A percentile compares a stretch with the other conserved stretches of the same genome.
These are phyloP conservation scores for Speoplatyrhinus poulsoni DNA, from an alignment of 2,113 vertebrate species.

Conservation along the genomic window DNA sequence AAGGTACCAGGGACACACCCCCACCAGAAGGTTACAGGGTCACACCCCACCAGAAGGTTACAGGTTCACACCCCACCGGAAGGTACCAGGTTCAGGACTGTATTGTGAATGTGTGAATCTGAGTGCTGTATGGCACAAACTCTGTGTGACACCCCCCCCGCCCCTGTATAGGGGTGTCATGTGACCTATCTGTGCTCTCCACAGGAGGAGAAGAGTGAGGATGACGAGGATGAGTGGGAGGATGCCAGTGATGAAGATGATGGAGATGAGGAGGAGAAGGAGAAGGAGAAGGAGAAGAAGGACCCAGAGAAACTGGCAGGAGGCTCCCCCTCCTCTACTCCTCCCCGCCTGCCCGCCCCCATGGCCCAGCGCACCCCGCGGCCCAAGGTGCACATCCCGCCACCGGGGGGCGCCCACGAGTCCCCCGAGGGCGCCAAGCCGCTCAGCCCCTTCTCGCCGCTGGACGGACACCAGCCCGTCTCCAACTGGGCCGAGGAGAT, in stretches of 20 bases:
- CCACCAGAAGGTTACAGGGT: neutral
- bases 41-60: neutral
- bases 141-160: too few species aligned
- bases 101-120: too few species aligned
- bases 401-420: slow-evolving; percentile 35
- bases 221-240: slow-evolving; percentile 65
- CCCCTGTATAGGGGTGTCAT: neutral
- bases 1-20: slow-evolving; percentile 48
- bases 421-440: slow-evolving; percentile 68
- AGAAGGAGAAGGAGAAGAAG: slow-evolving; percentile 47
- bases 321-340: slow-evolving; percentile 11
- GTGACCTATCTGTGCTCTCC: neutral
- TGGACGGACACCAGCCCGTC: slow-evolving; percentile 77
- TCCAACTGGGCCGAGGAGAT: slow-evolving; percentile 91
- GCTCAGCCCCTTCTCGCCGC: slow-evolving; percentile 77
- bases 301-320: slow-evolving; percentile 41
- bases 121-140: too few species aligned
- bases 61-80: neutral
- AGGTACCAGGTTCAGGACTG: neutral
- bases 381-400: slow-evolving; percentile 69
- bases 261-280: slow-evolving; percentile 34
- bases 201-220: slow-evolving; percentile 41
- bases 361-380: slow-evolving; percentile 68
- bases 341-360: slow-evolving; percentile 47
- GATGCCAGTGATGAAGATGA: slow-evolving; percentile 58